Evolutionary conservation across 2,888 invertebrate species (phyloP).

Genomic region (Amblyteles armatorius): DNA sequence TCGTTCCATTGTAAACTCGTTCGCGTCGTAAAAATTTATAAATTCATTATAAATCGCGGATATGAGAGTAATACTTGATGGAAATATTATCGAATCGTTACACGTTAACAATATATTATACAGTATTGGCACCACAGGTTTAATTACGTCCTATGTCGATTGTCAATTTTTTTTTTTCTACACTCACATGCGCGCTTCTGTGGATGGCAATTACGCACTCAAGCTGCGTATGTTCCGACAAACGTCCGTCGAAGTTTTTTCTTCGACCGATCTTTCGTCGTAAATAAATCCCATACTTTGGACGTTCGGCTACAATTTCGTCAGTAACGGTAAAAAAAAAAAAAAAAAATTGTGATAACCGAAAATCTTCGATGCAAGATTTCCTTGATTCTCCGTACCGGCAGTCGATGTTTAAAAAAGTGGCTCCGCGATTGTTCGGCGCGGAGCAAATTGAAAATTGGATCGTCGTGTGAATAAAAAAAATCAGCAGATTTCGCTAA

Average conservation of each 20-base stretch:
- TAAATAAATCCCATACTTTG: background rate
- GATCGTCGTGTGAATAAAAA: background rate
- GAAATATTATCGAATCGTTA: slow-evolving; percentile 35
- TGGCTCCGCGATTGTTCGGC: background rate
- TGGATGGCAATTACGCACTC: background rate
- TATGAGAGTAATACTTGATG: slow-evolving; percentile 61
- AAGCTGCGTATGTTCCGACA: slow-evolving; percentile 1
- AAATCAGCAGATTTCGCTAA: background rate
- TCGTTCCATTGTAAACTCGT: background rate
- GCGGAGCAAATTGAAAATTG: background rate
- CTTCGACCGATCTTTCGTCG: background rate
- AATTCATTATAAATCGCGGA: slow-evolving; percentile 8
- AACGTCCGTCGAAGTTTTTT: background rate
- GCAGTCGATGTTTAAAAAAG: background rate
- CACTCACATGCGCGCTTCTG: background rate
- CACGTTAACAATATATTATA: slow-evolving; percentile 27
- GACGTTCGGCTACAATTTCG: slow-evolving; percentile 19
- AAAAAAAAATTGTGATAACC: background rate
- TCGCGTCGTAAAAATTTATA: slow-evolving; percentile 20
- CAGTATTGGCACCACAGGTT: slow-evolving; percentile 62
- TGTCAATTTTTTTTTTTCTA: background rate
- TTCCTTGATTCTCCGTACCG: background rate
- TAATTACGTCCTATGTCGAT: slow-evolving; percentile 26
- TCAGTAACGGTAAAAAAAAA: background rate
- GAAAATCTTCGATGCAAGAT: slow-evolving; percentile 10